These are phyloP conservation scores for Agrochola circellaris DNA, from an alignment of 2,888 invertebrate species.

Conservation along the genomic window DNA sequence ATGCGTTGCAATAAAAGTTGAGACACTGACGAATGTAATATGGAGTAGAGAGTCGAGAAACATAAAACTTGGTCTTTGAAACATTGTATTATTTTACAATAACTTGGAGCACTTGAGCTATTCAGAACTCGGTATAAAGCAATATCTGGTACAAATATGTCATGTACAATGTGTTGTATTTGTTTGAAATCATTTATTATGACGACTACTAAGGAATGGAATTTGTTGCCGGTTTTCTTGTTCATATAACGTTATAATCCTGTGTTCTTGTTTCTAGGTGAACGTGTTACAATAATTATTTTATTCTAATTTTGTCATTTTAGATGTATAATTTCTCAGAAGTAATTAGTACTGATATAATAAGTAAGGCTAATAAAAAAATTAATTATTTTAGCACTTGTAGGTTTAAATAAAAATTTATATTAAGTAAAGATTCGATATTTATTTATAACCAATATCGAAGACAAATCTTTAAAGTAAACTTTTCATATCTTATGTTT, in stretches of 20 bases:
- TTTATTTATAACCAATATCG: too few species aligned
- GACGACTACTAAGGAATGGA: constrained; percentile 35
- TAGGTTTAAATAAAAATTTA: neutral
- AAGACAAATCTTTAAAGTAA: too few species aligned
- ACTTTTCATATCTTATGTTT: too few species aligned
- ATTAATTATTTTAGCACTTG: neutral
- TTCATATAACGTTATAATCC: constrained; percentile 17
- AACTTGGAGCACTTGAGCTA: constrained; percentile 70
- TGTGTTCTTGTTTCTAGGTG: constrained; percentile 17
- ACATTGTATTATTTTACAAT: constrained; percentile 80
- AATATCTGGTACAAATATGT: constrained; percentile 66
- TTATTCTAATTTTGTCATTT: neutral
- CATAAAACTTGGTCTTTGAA: constrained; percentile 79
- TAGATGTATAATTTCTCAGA: neutral
- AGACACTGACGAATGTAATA: constrained; percentile 88
- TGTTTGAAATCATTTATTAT: constrained; percentile 58
- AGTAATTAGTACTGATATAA: neutral
- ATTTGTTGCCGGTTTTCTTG: constrained; percentile 21
- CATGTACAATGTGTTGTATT: constrained; percentile 59
- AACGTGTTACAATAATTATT: neutral
- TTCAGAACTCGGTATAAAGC: constrained; percentile 69
- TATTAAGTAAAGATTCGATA: neutral
- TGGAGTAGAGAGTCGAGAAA: constrained; percentile 77
- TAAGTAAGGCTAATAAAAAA: neutral
- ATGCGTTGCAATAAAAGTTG: constrained; percentile 88